Percentiles rank a stretch among this genome's conserved stretches.
Evolutionary conservation across 2,888 invertebrate genomes (phyloP).

Genomic region (Hydrotaea diabolus): DNA sequence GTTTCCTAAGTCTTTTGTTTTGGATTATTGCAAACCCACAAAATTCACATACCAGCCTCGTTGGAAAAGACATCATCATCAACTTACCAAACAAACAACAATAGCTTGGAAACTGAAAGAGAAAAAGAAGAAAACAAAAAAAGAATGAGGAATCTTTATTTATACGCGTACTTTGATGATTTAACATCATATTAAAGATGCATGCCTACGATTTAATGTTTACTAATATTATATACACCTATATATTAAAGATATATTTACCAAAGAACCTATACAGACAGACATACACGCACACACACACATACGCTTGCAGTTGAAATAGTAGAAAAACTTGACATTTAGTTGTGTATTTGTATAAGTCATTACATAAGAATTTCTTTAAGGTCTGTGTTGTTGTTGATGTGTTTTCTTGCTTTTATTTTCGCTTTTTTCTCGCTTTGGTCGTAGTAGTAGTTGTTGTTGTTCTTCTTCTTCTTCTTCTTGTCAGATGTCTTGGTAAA

Average conservation of each 20-base stretch:
- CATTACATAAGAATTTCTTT: slow-evolving; percentile 67
- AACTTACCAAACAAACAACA: slow-evolving; percentile 34
- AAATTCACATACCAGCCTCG: not conserved
- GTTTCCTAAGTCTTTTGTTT: slow-evolving; percentile 28
- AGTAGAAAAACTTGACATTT: slow-evolving; percentile 42
- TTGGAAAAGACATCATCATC: slow-evolving; percentile 8
- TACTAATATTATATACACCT: slow-evolving; percentile 65
- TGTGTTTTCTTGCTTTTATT: not conserved
- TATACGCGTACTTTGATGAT: slow-evolving; percentile 57
- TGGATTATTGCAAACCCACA: not conserved
- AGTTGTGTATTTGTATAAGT: slow-evolving; percentile 28
- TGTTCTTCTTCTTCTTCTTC: slow-evolving; percentile 5
- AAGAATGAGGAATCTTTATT: slow-evolving; percentile 32
- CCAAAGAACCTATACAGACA: slow-evolving; percentile 10
- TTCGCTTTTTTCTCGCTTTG: not conserved
- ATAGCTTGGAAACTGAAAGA: slow-evolving; percentile 33
- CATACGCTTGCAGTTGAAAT: not conserved
- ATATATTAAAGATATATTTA: slow-evolving; percentile 63
- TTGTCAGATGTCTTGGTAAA: slow-evolving; percentile 57
- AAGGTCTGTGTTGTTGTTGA: slow-evolving; percentile 23
- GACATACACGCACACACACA: not conserved
- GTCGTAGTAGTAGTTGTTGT: not conserved
- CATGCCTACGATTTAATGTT: slow-evolving; percentile 67
- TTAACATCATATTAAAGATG: slow-evolving; percentile 67
- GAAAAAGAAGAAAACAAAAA: slow-evolving; percentile 35